phyloP scores from a whole-genome alignment of 2,888 invertebrate species.

The Aricia artaxerxes region DNA sequence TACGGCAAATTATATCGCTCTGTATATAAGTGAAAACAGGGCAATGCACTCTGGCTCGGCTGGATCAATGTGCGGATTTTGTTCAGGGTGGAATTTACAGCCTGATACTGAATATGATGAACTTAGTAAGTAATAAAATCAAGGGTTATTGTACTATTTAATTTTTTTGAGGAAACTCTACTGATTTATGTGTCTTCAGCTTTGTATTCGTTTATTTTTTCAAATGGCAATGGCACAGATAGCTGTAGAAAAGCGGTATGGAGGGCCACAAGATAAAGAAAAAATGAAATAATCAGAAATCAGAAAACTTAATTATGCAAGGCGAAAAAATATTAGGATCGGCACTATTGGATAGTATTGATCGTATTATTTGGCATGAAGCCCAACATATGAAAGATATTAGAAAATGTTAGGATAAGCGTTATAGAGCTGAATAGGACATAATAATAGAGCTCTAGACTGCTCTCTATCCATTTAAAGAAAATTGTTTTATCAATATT shows the following conservation, averaged over 20 bases:
- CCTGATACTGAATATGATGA: neutral
- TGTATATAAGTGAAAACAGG: neutral
- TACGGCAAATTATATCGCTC: conserved; percentile 15
- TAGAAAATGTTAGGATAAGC: conserved; percentile 24
- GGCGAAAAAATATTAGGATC: neutral
- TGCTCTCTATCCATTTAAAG: neutral
- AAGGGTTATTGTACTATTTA: neutral
- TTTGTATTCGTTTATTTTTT: neutral
- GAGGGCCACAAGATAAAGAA: neutral
- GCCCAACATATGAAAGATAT: conserved; percentile 23
- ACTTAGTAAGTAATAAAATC: neutral
- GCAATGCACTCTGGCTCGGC: neutral
- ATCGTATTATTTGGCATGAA: conserved; percentile 17
- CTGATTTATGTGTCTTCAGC: neutral
- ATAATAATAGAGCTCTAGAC: neutral
- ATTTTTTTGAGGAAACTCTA: neutral
- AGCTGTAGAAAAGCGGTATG: neutral
- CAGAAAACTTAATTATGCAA: conserved; percentile 1
- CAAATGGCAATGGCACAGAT: neutral
- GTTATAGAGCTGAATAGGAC: conserved; percentile 21
- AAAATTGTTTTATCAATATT: neutral
- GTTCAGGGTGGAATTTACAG: neutral
- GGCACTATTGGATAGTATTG: conserved; percentile 13
- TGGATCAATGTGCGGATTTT: neutral
- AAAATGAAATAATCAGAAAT: too few species aligned